Base-by-base conservation (phyloP, 2,888 invertebrate genomes). In the Uloborus plumipes region DNA sequence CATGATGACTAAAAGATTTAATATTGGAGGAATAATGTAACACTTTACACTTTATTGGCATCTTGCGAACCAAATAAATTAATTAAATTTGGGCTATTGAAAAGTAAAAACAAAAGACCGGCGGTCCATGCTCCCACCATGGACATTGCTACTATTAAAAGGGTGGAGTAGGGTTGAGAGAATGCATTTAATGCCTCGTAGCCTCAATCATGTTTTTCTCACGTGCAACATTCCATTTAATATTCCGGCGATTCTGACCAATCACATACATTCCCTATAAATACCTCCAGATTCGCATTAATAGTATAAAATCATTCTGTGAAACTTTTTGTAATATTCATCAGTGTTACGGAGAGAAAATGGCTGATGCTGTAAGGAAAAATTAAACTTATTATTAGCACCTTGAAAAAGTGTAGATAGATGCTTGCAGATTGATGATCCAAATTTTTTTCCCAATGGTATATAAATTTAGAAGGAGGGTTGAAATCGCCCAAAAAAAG, bases 101-200 rank as follows among this genome's bases (percentile, higher is more conserved):
- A 74, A n/a, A 39, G 15, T 51, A 70, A 70, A 74, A 74, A 62
- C 16, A 70, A 70, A 67, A 80, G 73, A 70, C 80, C 80, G 80
- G 74, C 59, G 31, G 61, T 58, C 80, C 74, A 81, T 74, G 74
- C 74, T 59, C 64, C 55, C 51, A 64, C 26, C 55, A 51, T 39
- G 31, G 74, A 64, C 74, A 81, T 81, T 26, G 74, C 78, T 78
- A 70, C 67, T 64, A 58, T 26, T 74, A 65, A 61, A 62, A 53
- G 69, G 64, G 69, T 55, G 20, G 74, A 81, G 80, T 81, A 59
- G 80, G 49, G 80, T 65, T 74, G 80, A 80, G 80, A 64, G 26
- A 66, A 18, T 31, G 47, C 20, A 9, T 39, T 39, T 39, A 47
- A 47, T 49, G 15, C 31, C 11, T 50, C 16, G 69, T 47, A 55